Evolutionary conservation across 1,140 invertebrate genomes (phyloP).

Genomic region (Ceratosolen solmsi): DNA sequence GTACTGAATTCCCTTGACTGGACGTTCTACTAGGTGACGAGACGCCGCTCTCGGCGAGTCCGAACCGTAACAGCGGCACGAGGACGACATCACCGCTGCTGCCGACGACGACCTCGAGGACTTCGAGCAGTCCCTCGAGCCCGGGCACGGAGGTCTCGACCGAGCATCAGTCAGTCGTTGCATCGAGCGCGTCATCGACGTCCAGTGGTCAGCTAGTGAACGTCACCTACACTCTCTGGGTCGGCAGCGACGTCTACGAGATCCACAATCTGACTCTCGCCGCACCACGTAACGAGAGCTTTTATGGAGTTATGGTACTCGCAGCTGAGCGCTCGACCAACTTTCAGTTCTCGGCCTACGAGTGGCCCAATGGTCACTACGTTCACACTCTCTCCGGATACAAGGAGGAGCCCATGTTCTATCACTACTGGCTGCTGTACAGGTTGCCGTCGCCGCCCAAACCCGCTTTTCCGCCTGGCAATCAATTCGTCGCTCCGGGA

Average conservation of each 20-base stretch:
- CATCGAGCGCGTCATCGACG: background rate
- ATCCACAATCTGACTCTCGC: conserved; percentile 81
- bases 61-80: background rate
- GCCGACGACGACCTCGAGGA: conserved; percentile 1
- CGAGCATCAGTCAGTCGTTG: background rate
- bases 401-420: conserved; percentile 89
- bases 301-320: conserved; percentile 88
- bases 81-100: background rate
- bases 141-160: background rate
- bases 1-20: too few species aligned
- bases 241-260: conserved; percentile 86
- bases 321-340: conserved; percentile 84
- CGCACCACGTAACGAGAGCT: conserved; percentile 84
- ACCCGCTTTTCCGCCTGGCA: conserved; percentile 83
- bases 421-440: conserved; percentile 91
- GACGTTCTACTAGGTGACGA: conserved; percentile 19
- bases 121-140: background rate
- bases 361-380: conserved; percentile 93
- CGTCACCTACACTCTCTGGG: conserved; percentile 89
- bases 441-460: conserved; percentile 84
- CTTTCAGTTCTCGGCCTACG: conserved; percentile 82
- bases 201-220: conserved; percentile 71
- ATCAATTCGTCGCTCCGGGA: conserved; percentile 87
- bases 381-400: conserved; percentile 90
- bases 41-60: background rate